Evolutionary conservation across 2,888 invertebrate genomes (phyloP).

Genomic region (Helleia helle): DNA sequence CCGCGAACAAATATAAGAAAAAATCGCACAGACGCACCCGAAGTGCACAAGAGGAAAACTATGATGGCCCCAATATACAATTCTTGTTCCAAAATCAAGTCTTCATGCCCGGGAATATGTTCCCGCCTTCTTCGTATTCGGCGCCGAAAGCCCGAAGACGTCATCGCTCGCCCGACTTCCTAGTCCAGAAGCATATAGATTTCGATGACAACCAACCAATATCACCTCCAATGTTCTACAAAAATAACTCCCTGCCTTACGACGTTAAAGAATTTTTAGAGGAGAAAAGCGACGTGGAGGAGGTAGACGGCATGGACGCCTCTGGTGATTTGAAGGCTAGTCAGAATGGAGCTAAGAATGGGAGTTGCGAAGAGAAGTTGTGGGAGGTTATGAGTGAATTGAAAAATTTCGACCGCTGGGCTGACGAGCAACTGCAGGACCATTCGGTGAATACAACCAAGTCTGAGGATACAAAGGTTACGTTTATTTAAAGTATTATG

Average conservation of each 20-base stretch:
- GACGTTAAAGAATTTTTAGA: slow-evolving; percentile 42
- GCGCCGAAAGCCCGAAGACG: slow-evolving; percentile 42
- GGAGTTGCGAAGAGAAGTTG: slow-evolving; percentile 42
- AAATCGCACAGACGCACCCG: slow-evolving; percentile 37
- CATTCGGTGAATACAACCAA: slow-evolving; percentile 39
- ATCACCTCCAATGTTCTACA: slow-evolving; percentile 48
- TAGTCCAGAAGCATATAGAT: slow-evolving; percentile 49
- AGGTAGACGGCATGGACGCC: slow-evolving; percentile 38
- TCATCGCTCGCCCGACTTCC: slow-evolving; percentile 39
- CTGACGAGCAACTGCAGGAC: slow-evolving; percentile 50
- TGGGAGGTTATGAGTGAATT: slow-evolving; percentile 61
- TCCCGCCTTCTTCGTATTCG: slow-evolving; percentile 30
- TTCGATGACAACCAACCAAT: slow-evolving; percentile 29
- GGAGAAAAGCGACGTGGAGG: slow-evolving; percentile 32
- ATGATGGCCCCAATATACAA: slow-evolving; percentile 55
- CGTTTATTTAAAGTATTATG: too few relatives aligned
- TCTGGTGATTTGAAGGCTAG: slow-evolving; percentile 36
- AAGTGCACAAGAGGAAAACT: slow-evolving; percentile 37
- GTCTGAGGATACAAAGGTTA: slow-evolving; percentile 59
- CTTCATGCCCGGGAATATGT: slow-evolving; percentile 59
- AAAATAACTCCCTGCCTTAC: slow-evolving; percentile 49
- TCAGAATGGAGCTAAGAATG: slow-evolving; percentile 33
- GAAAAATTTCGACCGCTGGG: slow-evolving; percentile 57
- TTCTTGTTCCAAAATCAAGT: slow-evolving; percentile 68
- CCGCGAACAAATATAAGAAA: slow-evolving; percentile 53